A percentile compares a stretch with the other conserved stretches of the same genome.
Evolutionary conservation across 1,140 invertebrate species (phyloP).

Genomic region (Scylla paramamosain): DNA sequence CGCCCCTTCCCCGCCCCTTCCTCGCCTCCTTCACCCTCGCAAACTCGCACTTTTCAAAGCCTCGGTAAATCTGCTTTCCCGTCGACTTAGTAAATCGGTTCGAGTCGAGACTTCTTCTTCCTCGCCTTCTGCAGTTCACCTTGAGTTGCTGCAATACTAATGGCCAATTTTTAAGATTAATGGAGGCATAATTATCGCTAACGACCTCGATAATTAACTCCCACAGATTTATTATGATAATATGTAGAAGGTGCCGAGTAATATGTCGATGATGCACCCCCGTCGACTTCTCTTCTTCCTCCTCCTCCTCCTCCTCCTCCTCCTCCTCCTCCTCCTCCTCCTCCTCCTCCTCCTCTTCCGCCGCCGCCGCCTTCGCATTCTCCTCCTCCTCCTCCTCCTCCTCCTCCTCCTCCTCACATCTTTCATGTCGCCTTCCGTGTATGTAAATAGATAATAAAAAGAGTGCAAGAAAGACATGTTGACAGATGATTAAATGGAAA

Average conservation of each 20-base stretch:
- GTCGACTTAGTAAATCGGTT: too few species aligned
- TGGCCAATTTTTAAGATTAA: conserved; percentile 4
- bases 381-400: neutral
- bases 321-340: neutral
- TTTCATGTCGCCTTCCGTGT: neutral
- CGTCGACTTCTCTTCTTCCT: neutral
- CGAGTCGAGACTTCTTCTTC: too few species aligned
- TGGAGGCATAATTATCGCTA: neutral
- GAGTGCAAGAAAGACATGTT: neutral
- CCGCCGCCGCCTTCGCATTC: neutral
- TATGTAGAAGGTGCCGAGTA: neutral
- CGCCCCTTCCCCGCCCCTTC: too few species aligned
- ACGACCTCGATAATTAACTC: neutral
- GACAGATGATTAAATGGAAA: neutral
- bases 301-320: neutral
- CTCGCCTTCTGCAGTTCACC: neutral
- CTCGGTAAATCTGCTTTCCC: too few species aligned
- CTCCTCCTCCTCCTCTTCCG: neutral
- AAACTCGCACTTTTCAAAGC: too few species aligned
- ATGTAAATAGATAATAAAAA: neutral
- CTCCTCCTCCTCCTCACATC: neutral
- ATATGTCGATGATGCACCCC: neutral
- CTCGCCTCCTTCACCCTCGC: too few species aligned
- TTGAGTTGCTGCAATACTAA: conserved; percentile 13
- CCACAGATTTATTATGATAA: neutral